phyloP scores from a whole-genome alignment of 2,113 vertebrate genomes.

The Scomber scombrus region DNA sequence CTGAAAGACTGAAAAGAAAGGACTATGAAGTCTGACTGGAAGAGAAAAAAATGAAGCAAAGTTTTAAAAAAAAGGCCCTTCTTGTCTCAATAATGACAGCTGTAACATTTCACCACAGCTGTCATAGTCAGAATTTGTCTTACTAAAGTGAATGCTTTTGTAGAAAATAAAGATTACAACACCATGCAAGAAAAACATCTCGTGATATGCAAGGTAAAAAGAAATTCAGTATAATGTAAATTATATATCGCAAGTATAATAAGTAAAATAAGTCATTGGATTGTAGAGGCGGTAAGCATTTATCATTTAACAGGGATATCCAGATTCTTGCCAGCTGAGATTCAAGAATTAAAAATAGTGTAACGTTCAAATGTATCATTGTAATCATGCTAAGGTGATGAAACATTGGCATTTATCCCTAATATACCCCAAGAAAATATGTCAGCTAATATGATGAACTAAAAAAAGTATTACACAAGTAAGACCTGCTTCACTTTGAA shows the following conservation, averaged over 20 bases:
- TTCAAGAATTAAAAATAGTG: not conserved
- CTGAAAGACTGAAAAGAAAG: slow-evolving; percentile 33
- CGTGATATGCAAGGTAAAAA: not conserved
- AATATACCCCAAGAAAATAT: too few relatives aligned
- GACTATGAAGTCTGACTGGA: slow-evolving; percentile 40
- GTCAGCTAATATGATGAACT: too few relatives aligned
- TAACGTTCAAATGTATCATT: not conserved
- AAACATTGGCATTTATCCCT: not conserved
- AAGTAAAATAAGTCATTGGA: too few relatives aligned
- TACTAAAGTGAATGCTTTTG: slow-evolving; percentile 3
- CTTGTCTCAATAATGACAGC: slow-evolving; percentile 49
- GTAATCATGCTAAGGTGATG: not conserved
- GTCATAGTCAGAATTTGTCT: slow-evolving; percentile 35
- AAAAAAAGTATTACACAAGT: not conserved
- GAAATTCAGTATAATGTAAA: not conserved
- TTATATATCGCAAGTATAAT: too few relatives aligned
- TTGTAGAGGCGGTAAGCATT: not conserved
- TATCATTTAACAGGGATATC: not conserved
- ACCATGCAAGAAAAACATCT: slow-evolving; percentile 10
- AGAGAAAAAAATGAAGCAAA: slow-evolving; percentile 49
- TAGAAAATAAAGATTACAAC: not conserved
- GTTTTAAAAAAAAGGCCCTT: slow-evolving; percentile 19
- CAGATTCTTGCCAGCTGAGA: not conserved
- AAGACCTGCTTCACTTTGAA: too few relatives aligned
- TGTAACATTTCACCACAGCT: slow-evolving; percentile 37